Conservation (phyloP, 2,888 invertebrate genomes). For the Pollenia labialis region DNA sequence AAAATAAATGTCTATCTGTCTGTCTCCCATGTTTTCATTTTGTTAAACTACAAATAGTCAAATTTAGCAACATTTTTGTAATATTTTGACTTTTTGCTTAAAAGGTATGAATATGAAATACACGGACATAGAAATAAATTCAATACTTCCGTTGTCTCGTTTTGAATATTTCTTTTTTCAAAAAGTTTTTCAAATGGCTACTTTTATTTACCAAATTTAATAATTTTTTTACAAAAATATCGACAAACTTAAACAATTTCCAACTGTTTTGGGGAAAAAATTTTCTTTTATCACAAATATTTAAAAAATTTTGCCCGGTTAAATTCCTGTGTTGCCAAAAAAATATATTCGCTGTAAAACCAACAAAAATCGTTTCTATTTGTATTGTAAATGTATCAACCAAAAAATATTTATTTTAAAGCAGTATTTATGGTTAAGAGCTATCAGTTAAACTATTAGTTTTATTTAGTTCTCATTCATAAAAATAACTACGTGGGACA, state of each 20-base stretch:
- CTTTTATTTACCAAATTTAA: too few species aligned
- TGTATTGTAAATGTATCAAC: constrained; percentile 19
- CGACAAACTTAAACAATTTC: not conserved
- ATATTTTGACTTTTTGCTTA: constrained; percentile 3
- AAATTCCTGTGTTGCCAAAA: not conserved
- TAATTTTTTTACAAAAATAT: too few species aligned
- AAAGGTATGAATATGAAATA: not conserved
- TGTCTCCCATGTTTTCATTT: not conserved
- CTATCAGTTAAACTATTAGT: constrained; percentile 44
- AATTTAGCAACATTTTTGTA: too few species aligned
- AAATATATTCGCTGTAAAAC: constrained; percentile 6
- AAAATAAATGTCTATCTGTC: not conserved
- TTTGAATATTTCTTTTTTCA: too few species aligned
- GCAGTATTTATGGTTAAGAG: constrained; percentile 36
- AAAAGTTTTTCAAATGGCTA: too few species aligned
- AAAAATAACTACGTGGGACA: not conserved
- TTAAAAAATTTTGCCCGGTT: not conserved
- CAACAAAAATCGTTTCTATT: constrained; percentile 10
- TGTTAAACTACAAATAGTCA: not conserved
- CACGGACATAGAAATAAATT: not conserved
- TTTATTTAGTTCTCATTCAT: not conserved
- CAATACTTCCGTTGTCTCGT: not conserved
- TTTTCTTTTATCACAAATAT: not conserved
- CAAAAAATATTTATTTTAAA: constrained; percentile 12
- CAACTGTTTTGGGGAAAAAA: not conserved